Percentiles rank a stretch among this genome's conserved stretches.
These are phyloP conservation scores for Macroglossus sobrinus DNA, from an alignment of 2,113 vertebrate genomes.

Conservation along the genomic window DNA sequence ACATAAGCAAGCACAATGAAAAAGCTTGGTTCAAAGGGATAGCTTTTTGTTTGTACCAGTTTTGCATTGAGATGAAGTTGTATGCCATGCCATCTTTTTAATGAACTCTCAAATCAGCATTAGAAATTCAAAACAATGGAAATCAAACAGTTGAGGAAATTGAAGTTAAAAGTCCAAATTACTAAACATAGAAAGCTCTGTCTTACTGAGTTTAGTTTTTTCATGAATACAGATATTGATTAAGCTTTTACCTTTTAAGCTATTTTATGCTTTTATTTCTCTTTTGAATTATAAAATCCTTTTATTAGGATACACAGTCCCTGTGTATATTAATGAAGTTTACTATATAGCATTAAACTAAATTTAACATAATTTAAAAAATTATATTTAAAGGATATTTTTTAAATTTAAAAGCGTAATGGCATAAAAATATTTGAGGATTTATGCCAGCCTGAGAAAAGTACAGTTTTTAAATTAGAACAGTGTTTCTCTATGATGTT, in stretches of 20 bases:
- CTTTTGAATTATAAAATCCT: background rate
- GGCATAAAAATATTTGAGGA: background rate
- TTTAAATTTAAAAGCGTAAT: background rate
- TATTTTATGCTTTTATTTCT: background rate
- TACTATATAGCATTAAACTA: background rate
- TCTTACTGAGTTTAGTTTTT: background rate
- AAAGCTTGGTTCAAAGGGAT: background rate
- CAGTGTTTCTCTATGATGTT: background rate
- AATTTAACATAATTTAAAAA: background rate
- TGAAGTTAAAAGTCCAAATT: conserved; percentile 1
- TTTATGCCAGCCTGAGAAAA: background rate
- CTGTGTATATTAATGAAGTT: background rate
- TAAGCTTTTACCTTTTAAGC: background rate
- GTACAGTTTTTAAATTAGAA: background rate
- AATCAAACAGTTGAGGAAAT: conserved; percentile 12
- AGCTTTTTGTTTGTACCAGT: background rate
- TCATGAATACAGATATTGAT: background rate
- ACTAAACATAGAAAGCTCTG: background rate
- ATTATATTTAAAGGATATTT: background rate
- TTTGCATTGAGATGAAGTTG: conserved; percentile 10
- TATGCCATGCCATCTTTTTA: background rate
- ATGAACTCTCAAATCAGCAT: background rate
- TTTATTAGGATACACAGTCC: background rate
- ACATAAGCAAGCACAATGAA: conserved; percentile 19
- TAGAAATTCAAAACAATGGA: background rate